These are phyloP conservation scores for Hydrochoerus hydrochaeris DNA, from an alignment of 2,113 vertebrate species.

Conservation along the genomic window DNA sequence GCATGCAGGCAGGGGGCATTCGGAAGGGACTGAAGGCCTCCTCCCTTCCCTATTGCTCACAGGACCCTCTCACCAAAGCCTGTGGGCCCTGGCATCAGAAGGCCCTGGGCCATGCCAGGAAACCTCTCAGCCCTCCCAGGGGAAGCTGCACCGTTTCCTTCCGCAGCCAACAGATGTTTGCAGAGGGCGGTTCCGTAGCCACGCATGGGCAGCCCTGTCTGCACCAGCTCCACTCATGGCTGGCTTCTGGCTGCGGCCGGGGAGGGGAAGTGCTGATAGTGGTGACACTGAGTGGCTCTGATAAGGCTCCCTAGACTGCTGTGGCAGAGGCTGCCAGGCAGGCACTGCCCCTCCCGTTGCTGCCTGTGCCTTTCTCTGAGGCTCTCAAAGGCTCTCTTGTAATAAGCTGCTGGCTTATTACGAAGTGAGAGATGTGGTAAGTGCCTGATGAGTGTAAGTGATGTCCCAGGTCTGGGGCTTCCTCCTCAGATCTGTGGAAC, in stretches of 20 bases:
- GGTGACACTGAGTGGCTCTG: background rate
- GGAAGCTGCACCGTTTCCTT: background rate
- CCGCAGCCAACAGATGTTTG: background rate
- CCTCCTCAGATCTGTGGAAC: rapidly evolving
- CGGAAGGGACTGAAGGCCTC: background rate
- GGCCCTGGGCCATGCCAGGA: background rate
- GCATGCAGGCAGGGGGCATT: background rate
- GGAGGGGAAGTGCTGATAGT: slow-evolving; percentile 28
- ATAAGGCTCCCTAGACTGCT: background rate
- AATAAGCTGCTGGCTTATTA: background rate
- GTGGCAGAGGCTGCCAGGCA: background rate
- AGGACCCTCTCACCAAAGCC: background rate
- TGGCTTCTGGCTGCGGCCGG: background rate
- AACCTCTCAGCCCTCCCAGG: background rate
- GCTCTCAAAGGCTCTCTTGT: background rate
- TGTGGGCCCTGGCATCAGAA: background rate
- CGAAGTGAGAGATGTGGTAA: background rate
- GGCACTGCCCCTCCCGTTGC: background rate
- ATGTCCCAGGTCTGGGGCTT: background rate
- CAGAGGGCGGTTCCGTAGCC: background rate
- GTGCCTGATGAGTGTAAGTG: background rate
- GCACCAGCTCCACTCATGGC: background rate
- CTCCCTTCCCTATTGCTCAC: background rate
- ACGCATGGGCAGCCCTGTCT: background rate
- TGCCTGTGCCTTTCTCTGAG: background rate